phyloP scores from a whole-genome alignment of 1,140 invertebrate genomes.

The Latrodectus geometricus region DNA sequence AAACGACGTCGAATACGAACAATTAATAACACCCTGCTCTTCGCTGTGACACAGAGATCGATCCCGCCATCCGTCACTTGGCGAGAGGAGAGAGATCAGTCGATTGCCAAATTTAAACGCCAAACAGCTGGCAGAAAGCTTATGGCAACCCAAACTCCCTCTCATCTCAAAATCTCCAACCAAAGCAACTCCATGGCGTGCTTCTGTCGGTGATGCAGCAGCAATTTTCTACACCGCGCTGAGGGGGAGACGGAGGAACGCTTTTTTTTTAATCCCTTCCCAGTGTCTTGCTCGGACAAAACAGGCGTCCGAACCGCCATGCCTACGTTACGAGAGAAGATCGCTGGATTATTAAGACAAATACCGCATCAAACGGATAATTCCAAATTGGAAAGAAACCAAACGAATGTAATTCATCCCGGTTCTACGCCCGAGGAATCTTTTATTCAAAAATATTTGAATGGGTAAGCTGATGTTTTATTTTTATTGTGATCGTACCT shows the following conservation, averaged over 20 bases:
- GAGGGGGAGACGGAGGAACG: too few relatives aligned
- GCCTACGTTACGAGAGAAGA: slow-evolving; percentile 80
- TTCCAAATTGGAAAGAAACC: slow-evolving; percentile 72
- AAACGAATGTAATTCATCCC: slow-evolving; percentile 66
- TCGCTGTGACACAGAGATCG: not conserved
- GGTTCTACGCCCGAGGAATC: slow-evolving; percentile 72
- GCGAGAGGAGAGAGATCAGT: not conserved
- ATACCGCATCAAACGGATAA: slow-evolving; percentile 72
- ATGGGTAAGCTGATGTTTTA: slow-evolving; percentile 40
- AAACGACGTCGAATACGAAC: too few relatives aligned
- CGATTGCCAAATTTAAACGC: not conserved
- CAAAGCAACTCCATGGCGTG: not conserved
- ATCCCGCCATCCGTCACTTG: not conserved
- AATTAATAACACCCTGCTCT: too few relatives aligned
- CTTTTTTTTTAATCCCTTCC: not conserved
- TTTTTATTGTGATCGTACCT: not conserved
- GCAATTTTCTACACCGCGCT: not conserved
- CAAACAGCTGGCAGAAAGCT: not conserved
- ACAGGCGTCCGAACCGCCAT: slow-evolving; percentile 67
- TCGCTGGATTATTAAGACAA: slow-evolving; percentile 80
- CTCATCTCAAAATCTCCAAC: not conserved
- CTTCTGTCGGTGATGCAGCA: slow-evolving; percentile 29
- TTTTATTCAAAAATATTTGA: slow-evolving; percentile 74
- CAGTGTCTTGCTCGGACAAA: not conserved
- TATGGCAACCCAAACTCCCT: not conserved